Conservation (phyloP, 2,113 vertebrate genomes). For the Micronycteris hirsuta region DNA sequence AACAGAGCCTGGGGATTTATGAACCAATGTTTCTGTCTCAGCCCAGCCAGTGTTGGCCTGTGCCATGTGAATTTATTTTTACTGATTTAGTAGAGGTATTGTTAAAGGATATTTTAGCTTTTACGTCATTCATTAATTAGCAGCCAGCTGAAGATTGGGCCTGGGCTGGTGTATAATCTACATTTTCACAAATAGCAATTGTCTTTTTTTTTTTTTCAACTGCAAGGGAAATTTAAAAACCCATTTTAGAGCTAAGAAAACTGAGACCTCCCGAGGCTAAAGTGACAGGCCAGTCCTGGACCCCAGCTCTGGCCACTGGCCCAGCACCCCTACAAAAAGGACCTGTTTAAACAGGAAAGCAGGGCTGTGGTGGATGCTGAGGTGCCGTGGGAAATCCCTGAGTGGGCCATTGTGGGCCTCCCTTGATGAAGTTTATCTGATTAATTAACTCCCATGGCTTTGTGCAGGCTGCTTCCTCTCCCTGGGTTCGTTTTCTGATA, state of each 20-base stretch:
- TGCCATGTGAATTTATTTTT: not conserved
- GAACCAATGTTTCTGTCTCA: not conserved
- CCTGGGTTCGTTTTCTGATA: not conserved
- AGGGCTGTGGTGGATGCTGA: not conserved
- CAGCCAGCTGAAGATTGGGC: not conserved
- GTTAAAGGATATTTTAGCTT: not conserved
- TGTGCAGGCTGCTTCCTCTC: not conserved
- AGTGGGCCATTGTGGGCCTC: not conserved
- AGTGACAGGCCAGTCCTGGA: not conserved
- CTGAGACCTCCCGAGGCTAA: not conserved
- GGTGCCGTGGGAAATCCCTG: not conserved
- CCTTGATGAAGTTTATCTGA: not conserved
- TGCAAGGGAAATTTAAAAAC: not conserved
- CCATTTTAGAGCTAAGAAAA: constrained; percentile 26
- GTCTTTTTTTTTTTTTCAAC: not conserved
- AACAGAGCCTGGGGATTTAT: not conserved
- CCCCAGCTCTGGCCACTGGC: no score
- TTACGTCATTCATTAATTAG: not conserved
- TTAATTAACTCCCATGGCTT: not conserved
- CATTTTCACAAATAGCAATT: not conserved
- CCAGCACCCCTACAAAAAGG: not conserved
- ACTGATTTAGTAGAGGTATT: not conserved
- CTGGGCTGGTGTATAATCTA: not conserved
- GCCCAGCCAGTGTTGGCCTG: not conserved
- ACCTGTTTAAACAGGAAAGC: not conserved